These are phyloP conservation scores for Pseudolycoriella hygida DNA, from an alignment of 2,888 invertebrate genomes.

Conservation along the genomic window DNA sequence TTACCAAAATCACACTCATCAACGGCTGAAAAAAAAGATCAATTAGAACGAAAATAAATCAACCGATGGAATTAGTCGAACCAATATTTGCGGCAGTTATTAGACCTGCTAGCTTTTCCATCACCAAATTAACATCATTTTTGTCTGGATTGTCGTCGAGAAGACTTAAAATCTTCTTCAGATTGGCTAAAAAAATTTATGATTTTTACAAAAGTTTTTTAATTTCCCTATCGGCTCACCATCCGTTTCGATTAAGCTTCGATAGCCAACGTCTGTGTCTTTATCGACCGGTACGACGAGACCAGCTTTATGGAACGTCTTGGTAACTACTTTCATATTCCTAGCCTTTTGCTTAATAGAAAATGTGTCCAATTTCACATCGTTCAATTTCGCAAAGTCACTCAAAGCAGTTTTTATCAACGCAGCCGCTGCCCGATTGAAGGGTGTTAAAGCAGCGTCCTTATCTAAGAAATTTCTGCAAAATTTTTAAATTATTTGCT, in stretches of 20 bases:
- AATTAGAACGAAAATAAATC: background rate
- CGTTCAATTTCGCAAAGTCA: slow-evolving; percentile 40
- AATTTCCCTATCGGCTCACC: too few relatives aligned
- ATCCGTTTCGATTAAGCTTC: slow-evolving; percentile 51
- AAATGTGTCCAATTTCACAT: slow-evolving; percentile 37
- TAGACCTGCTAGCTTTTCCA: slow-evolving; percentile 60
- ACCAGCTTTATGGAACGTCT: slow-evolving; percentile 64
- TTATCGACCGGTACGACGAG: slow-evolving; percentile 71
- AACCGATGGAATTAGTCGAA: slow-evolving; percentile 1
- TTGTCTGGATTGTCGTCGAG: slow-evolving; percentile 35
- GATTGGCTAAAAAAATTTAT: slow-evolving; percentile 12
- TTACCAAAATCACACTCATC: slow-evolving; percentile 95
- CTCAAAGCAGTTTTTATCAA: slow-evolving; percentile 43
- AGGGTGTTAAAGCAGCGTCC: slow-evolving; percentile 33
- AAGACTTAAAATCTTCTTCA: slow-evolving; percentile 50
- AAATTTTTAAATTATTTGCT: background rate
- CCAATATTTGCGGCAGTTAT: slow-evolving; percentile 63
- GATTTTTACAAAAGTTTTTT: too few relatives aligned
- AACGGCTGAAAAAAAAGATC: slow-evolving; percentile 36
- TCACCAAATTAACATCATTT: slow-evolving; percentile 37
- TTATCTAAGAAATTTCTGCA: slow-evolving; percentile 19
- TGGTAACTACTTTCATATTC: slow-evolving; percentile 43
- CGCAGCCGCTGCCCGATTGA: slow-evolving; percentile 39
- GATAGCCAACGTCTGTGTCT: slow-evolving; percentile 70
- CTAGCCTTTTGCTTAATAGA: slow-evolving; percentile 41